Percentiles rank a stretch among this genome's conserved stretches.
Conservation (phyloP, 1,140 invertebrate genomes). For the Apis laboriosa region DNA sequence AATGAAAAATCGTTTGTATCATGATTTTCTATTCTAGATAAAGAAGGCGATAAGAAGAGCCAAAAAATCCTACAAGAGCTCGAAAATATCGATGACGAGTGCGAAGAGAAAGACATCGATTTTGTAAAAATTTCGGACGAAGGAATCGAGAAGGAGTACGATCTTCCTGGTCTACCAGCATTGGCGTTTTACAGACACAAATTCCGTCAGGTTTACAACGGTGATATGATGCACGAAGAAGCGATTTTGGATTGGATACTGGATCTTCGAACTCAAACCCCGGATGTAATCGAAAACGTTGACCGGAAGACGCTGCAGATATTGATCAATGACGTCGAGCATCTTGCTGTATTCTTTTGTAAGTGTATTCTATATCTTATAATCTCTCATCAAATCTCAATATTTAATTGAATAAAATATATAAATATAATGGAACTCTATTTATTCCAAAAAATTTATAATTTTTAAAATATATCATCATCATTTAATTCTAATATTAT, state of each 20-base stretch:
- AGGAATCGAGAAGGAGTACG: conserved; percentile 93
- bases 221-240: conserved; percentile 96
- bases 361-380: conserved; percentile 76
- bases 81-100: conserved; percentile 97
- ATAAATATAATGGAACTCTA: too few species aligned
- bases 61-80: conserved; percentile 94
- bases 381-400: not conserved
- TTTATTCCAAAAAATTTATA: too few species aligned
- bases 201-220: conserved; percentile 92
- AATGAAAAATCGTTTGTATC: conserved; percentile 14
- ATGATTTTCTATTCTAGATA: conserved; percentile 83
- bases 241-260: conserved; percentile 94
- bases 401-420: not conserved
- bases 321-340: conserved; percentile 93
- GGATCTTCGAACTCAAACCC: conserved; percentile 90
- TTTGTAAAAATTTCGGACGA: conserved; percentile 97
- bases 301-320: conserved; percentile 94
- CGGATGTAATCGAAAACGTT: conserved; percentile 95
- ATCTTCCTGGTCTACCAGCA: conserved; percentile 90
- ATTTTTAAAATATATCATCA: too few species aligned
- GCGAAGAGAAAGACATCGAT: conserved; percentile 94
- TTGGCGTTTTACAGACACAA: conserved; percentile 95
- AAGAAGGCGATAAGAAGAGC: conserved; percentile 94
- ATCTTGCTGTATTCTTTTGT: conserved; percentile 97
- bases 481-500: too few species aligned